These are phyloP conservation scores for Acanthopleura granulata DNA, from an alignment of 2,888 invertebrate species.

Conservation along the genomic window DNA sequence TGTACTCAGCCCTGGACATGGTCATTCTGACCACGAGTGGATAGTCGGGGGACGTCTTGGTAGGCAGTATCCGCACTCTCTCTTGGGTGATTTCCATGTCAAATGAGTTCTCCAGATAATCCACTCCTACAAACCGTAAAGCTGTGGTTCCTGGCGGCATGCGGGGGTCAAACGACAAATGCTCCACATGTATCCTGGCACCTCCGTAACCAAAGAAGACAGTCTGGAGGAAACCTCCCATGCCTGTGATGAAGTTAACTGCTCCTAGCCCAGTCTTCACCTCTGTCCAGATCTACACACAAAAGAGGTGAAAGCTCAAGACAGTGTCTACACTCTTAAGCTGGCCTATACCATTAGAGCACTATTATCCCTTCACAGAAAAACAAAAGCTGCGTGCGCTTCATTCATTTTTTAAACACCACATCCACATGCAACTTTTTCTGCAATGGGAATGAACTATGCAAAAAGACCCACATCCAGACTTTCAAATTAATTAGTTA, in stretches of 20 bases:
- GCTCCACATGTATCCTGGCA: slow-evolving; percentile 39
- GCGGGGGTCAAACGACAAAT: slow-evolving; percentile 32
- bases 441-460: too few species aligned
- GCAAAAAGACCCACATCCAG: too few species aligned
- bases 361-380: too few species aligned
- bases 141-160: slow-evolving; percentile 40
- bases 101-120: slow-evolving; percentile 26
- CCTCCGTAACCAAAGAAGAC: slow-evolving; percentile 65
- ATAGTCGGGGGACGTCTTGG: not conserved
- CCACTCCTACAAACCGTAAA: slow-evolving; percentile 20
- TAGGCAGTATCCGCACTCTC: not conserved
- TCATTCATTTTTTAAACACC: too few species aligned
- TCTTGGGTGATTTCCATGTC: slow-evolving; percentile 17
- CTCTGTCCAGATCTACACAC: slow-evolving; percentile 64
- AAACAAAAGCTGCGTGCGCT: too few species aligned
- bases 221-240: slow-evolving; percentile 67
- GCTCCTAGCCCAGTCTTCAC: slow-evolving; percentile 49
- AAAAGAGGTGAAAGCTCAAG: not conserved
- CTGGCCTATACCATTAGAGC: too few species aligned
- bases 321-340: too few species aligned
- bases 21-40: not conserved
- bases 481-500: too few species aligned
- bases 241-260: slow-evolving; percentile 66
- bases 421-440: too few species aligned
- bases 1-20: not conserved